Conservation (phyloP, 2,888 invertebrate species). For the Galeopsomyia nigrocyanea region DNA sequence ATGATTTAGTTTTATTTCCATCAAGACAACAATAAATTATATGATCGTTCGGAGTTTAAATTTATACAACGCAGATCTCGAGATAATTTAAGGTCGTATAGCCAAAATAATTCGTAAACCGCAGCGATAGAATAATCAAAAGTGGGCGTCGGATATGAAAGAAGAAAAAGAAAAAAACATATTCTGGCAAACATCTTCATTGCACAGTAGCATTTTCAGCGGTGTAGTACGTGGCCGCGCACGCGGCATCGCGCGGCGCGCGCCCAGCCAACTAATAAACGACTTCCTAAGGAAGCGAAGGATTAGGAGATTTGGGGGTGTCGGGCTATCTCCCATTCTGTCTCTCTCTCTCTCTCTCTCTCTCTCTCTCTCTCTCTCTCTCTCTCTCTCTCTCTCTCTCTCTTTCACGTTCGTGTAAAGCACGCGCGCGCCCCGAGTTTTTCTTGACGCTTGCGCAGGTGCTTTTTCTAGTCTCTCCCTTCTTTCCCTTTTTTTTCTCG, state of each 20-base stretch:
- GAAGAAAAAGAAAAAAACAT: slow-evolving; percentile 22
- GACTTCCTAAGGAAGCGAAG: slow-evolving; percentile 69
- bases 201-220: slow-evolving; percentile 21
- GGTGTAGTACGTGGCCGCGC: slow-evolving; percentile 46
- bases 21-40: too few species aligned
- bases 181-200: slow-evolving; percentile 43
- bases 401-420: background rate
- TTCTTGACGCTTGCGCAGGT: slow-evolving; percentile 23
- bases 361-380: background rate
- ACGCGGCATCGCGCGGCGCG: slow-evolving; percentile 50
- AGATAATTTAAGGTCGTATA: too few species aligned
- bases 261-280: slow-evolving; percentile 67
- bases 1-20: too few species aligned
- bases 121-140: background rate
- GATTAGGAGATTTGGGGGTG: slow-evolving; percentile 67
- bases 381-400: background rate
- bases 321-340: slow-evolving; percentile 46
- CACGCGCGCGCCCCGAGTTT: slow-evolving; percentile 27
- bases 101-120: too few species aligned
- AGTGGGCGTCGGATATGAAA: too few species aligned
- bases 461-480: background rate
- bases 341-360: background rate
- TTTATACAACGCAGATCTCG: too few species aligned
- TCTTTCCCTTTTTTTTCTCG: background rate
- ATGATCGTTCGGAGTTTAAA: too few species aligned